Evolutionary conservation across 2,888 invertebrate genomes (phyloP).

Genomic region (Cataglyphis rosenhaueri): DNA sequence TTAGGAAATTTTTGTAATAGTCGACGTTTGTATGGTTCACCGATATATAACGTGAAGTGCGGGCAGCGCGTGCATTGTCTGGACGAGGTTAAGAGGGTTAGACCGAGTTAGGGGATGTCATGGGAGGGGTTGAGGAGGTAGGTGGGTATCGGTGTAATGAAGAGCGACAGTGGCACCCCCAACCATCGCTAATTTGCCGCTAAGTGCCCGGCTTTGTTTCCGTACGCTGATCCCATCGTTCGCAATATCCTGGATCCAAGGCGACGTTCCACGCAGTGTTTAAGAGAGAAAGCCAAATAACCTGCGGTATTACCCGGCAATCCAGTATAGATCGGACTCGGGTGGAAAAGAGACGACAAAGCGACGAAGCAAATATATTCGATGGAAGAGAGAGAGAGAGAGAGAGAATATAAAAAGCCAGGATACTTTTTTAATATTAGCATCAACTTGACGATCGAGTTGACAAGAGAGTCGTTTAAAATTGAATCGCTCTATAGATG

Average conservation of each 20-base stretch:
- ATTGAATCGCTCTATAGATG: background rate
- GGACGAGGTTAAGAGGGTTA: slow-evolving; percentile 71
- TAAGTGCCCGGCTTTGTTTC: slow-evolving; percentile 81
- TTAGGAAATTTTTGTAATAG: slow-evolving; percentile 56
- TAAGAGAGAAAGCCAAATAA: slow-evolving; percentile 75
- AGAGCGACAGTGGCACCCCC: slow-evolving; percentile 78
- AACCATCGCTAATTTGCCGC: slow-evolving; percentile 79
- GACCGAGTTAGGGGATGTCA: slow-evolving; percentile 50
- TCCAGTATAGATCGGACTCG: slow-evolving; percentile 54
- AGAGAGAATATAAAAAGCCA: slow-evolving; percentile 8
- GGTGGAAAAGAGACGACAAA: slow-evolving; percentile 28
- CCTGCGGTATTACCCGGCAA: slow-evolving; percentile 64
- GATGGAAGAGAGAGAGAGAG: slow-evolving; percentile 12
- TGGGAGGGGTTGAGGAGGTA: slow-evolving; percentile 33
- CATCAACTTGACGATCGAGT: background rate
- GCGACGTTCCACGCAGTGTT: slow-evolving; percentile 65
- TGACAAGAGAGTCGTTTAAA: background rate
- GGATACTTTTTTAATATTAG: slow-evolving; percentile 4
- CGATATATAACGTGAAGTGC: slow-evolving; percentile 55
- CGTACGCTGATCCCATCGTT: slow-evolving; percentile 77
- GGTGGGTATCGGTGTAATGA: slow-evolving; percentile 76
- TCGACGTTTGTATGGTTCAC: slow-evolving; percentile 61
- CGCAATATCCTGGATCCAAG: slow-evolving; percentile 78
- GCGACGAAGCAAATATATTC: slow-evolving; percentile 5
- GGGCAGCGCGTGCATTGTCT: slow-evolving; percentile 69